These are phyloP conservation scores for Polypterus bichir DNA, from an alignment of 2,113 vertebrate species.

Conservation along the genomic window DNA sequence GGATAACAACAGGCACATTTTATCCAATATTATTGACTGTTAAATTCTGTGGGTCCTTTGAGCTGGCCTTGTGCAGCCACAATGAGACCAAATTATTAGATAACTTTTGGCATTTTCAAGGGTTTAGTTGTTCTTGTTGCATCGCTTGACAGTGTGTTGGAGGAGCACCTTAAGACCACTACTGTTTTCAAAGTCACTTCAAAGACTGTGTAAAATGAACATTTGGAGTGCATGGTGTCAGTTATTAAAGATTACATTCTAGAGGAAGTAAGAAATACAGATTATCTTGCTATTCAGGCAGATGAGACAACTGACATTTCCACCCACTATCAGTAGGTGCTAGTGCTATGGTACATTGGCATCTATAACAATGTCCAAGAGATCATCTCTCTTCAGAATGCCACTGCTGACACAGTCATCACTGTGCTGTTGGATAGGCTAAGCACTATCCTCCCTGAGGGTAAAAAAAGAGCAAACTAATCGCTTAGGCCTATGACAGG, in stretches of 20 bases:
- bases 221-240: neutral
- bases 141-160: neutral
- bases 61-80: neutral
- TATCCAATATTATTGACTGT: conserved; percentile 9
- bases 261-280: neutral
- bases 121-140: neutral
- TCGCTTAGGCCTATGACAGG: too few species aligned
- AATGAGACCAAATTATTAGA: neutral
- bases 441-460: too few species aligned
- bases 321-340: neutral
- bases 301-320: neutral
- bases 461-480: too few species aligned
- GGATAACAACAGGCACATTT: neutral
- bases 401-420: too few species aligned
- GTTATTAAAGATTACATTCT: neutral
- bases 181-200: neutral
- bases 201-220: neutral
- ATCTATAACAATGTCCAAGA: neutral
- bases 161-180: neutral
- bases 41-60: conserved; percentile 3
- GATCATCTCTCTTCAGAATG: too few species aligned
- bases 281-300: neutral
- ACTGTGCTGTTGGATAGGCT: too few species aligned
- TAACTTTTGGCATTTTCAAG: neutral
- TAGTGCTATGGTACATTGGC: neutral